Evolutionary conservation across 2,113 vertebrate genomes (phyloP).

Genomic region (Coryphaenoides rupestris): DNA sequence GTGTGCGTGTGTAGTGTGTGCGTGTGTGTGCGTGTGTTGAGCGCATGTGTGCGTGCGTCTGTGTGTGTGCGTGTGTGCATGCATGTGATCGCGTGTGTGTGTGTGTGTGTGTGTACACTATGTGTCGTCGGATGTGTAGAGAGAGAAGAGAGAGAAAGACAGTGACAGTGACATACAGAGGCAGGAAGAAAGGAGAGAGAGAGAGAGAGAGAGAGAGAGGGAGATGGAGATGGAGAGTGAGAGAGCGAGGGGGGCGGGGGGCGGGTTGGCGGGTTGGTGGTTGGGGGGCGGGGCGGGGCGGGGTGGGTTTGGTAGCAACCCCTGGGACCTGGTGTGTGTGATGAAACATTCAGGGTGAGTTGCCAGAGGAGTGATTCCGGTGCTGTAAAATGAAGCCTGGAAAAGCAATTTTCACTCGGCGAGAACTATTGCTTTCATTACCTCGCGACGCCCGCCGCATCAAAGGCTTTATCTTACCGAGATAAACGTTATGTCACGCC

Average conservation of each 20-base stretch:
- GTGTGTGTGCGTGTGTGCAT: constrained; percentile 20
- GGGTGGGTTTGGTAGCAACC: constrained; percentile 49
- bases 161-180: too few species aligned
- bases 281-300: background rate
- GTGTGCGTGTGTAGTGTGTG: too few species aligned
- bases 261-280: too few species aligned
- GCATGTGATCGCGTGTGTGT: too few species aligned
- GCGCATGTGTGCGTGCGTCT: too few species aligned
- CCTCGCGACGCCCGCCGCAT: constrained; percentile 39
- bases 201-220: too few species aligned
- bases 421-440: constrained; percentile 70
- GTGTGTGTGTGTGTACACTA: constrained; percentile 20
- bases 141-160: constrained; percentile 20
- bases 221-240: too few species aligned
- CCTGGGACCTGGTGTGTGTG: constrained; percentile 61
- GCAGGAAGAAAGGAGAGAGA: too few species aligned
- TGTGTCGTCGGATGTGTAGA: too few species aligned
- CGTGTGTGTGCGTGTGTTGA: constrained; percentile 16
- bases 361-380: constrained; percentile 62
- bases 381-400: constrained; percentile 66
- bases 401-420: constrained; percentile 66
- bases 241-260: too few species aligned
- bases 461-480: constrained; percentile 60
- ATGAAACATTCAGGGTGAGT: constrained; percentile 72
- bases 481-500: constrained; percentile 52